phyloP scores from a whole-genome alignment of 2,888 invertebrate genomes.

The Plagiodera versicolora region DNA sequence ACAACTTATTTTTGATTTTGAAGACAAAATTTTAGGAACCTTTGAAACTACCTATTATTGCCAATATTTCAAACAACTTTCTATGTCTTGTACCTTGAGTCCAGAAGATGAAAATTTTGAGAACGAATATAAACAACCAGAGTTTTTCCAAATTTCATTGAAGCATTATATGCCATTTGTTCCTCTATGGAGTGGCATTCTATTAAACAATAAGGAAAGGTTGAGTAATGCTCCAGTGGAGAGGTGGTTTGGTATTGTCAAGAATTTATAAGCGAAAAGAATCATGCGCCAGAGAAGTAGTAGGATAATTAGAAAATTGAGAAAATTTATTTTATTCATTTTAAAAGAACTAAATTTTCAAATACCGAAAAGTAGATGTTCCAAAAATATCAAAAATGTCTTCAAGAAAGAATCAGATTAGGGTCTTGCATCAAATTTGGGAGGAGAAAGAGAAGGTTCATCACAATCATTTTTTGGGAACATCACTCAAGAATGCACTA shows the following conservation, averaged over 20 bases:
- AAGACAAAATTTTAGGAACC: background rate
- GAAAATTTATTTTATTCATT: slow-evolving; percentile 12
- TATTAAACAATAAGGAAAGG: background rate
- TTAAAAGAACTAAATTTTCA: slow-evolving; percentile 2
- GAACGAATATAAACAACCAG: background rate
- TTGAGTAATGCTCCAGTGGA: slow-evolving; percentile 13
- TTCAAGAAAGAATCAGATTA: background rate
- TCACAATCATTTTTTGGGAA: slow-evolving; percentile 5
- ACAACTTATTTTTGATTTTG: background rate
- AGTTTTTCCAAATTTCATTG: background rate
- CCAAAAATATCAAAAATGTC: background rate
- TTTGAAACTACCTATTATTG: background rate
- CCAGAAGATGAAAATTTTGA: too few relatives aligned
- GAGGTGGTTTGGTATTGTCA: slow-evolving; percentile 14
- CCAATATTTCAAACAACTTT: background rate
- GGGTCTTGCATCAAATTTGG: slow-evolving; percentile 14
- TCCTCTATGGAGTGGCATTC: slow-evolving; percentile 9
- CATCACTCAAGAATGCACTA: background rate
- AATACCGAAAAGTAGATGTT: slow-evolving; percentile 1
- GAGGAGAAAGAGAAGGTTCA: background rate
- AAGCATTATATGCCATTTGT: background rate
- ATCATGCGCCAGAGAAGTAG: slow-evolving; percentile 9
- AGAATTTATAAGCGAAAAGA: slow-evolving; percentile 1
- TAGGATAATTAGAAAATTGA: slow-evolving; percentile 9
- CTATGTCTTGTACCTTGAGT: background rate